phyloP scores from a whole-genome alignment of 1,140 invertebrate genomes.

The Magallana angulata region DNA sequence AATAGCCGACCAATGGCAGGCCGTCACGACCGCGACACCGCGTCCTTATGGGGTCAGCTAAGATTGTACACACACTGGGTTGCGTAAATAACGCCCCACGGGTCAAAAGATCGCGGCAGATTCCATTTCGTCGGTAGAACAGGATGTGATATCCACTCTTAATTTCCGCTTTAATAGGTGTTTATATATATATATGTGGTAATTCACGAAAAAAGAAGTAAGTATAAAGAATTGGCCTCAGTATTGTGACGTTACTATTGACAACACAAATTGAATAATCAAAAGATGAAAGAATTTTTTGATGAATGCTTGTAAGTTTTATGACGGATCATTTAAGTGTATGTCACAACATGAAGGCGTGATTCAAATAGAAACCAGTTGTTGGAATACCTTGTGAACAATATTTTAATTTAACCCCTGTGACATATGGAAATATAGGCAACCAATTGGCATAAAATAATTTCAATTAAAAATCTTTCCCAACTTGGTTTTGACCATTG shows the following conservation, averaged over 20 bases:
- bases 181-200: not conserved
- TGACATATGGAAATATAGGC: not conserved
- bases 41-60: constrained; percentile 41
- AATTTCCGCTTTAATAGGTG: constrained; percentile 28
- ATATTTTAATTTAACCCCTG: not conserved
- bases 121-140: constrained; percentile 39
- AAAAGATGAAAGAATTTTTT: constrained; percentile 25
- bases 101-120: constrained; percentile 41
- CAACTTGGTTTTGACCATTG: not conserved
- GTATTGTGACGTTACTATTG: not conserved
- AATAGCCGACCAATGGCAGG: constrained; percentile 38
- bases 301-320: constrained; percentile 9
- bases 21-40: constrained; percentile 23
- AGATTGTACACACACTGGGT: constrained; percentile 26
- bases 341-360: not conserved
- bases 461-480: not conserved
- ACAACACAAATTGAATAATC: not conserved
- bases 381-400: not conserved
- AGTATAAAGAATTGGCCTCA: not conserved
- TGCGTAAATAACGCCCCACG: constrained; percentile 39
- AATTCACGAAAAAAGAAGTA: constrained; percentile 15
- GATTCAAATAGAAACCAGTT: constrained; percentile 5
- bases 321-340: constrained; percentile 23
- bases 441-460: not conserved
- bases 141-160: constrained; percentile 24